Evolutionary conservation across 2,113 vertebrate genomes (phyloP).

Genomic region (Phrynosoma blainvillii): DNA sequence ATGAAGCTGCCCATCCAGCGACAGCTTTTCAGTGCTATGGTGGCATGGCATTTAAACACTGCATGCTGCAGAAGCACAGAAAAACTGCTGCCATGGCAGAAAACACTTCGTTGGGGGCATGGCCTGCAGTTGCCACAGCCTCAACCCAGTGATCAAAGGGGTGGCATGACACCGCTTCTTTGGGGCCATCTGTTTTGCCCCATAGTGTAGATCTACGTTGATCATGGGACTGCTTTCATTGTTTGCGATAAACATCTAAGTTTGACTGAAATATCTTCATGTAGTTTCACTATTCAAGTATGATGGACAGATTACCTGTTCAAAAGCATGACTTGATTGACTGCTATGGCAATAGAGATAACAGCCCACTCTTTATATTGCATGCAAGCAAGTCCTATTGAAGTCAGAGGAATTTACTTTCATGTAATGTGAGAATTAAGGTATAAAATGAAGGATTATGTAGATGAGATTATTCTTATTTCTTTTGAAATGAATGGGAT

Average conservation of each 20-base stretch:
- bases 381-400: slow-evolving; percentile 21
- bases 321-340: neutral
- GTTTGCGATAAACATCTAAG: neutral
- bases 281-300: neutral
- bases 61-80: too few species aligned
- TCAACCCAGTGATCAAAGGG: too few species aligned
- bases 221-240: neutral
- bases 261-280: neutral
- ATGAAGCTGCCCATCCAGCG: too few species aligned
- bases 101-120: too few species aligned
- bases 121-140: too few species aligned
- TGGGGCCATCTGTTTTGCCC: too few species aligned
- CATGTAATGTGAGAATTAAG: slow-evolving; percentile 36
- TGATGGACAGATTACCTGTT: neutral
- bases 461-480: slow-evolving; percentile 32
- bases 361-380: neutral
- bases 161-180: too few species aligned
- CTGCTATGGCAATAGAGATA: neutral
- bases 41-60: too few species aligned
- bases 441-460: slow-evolving; percentile 1
- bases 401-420: slow-evolving; percentile 17
- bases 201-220: neutral
- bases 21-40: too few species aligned
- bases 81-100: too few species aligned
- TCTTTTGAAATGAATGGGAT: slow-evolving; percentile 1